Evolutionary conservation across 2,113 vertebrate genomes (phyloP), one percentile per base, ranked within the genome.

Genomic region (Callorhinus ursinus): DNA sequence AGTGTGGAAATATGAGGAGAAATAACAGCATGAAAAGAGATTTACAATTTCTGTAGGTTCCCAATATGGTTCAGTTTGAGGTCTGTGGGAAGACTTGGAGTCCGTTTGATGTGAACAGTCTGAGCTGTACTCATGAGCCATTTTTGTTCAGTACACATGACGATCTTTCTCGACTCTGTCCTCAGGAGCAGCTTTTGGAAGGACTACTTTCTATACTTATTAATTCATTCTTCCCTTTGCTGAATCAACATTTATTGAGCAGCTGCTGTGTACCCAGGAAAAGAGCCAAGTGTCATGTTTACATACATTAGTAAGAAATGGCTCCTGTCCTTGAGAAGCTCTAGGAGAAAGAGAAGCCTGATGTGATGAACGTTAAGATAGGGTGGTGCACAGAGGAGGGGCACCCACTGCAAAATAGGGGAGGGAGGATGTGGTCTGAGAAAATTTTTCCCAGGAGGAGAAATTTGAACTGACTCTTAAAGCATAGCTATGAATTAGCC

Each of bases 1-100:
- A 93, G 13, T 71, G 53, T 63, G 13, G 88, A 95, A 92, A 90
- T 72, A 76, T 24, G 39, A 90, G 51, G 57, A 95, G 83, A 90
- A 90, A 83, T 84, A 97, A 89, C 76, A 95, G 76, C 69, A 88
- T 49, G 31, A 59, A 95, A 92, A 90, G 31, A 55, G 12, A 88
- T 89, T 89, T 96, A 51, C 51, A 36, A 13, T 91, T 90, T 96
- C 71, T 46, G 3, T 72, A 69, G 39, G 9, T 88, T 95, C 59
- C 87, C 84, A 51, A 36, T 74, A 86, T 28, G 55, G 59, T 63
- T 95, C 10, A 4, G 13, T 74, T 42, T 83, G 85, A 85, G 24
- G 53, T 94, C 79, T 80, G 10, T 71, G 93, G 53, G 18, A 92
- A 95, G 59, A 80, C 19, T 26, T 55, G 42, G 28, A 71, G 42